phyloP scores from a whole-genome alignment of 2,113 vertebrate genomes.

The Oryzias javanicus region DNA sequence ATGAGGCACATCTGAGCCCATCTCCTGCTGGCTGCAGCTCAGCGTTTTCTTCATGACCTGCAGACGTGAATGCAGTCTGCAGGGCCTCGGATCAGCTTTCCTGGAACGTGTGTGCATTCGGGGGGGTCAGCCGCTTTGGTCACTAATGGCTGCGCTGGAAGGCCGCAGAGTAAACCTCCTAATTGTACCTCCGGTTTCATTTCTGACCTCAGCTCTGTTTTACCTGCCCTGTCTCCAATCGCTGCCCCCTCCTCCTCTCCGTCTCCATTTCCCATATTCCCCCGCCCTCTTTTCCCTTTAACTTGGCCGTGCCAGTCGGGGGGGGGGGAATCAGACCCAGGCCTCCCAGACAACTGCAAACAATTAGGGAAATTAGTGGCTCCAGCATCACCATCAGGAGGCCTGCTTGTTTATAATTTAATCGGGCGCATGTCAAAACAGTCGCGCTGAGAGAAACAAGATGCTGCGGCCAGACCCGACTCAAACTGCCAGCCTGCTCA shows the following conservation, averaged over 20 bases:
- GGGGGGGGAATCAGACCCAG: slow-evolving; percentile 75
- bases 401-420: slow-evolving; percentile 99
- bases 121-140: slow-evolving; percentile 91
- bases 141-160: slow-evolving; percentile 91
- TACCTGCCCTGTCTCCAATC: slow-evolving; percentile 19
- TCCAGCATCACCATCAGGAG: slow-evolving; percentile 99
- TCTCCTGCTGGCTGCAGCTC: no score
- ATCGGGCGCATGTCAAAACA: slow-evolving; percentile 99
- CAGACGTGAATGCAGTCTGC: no score
- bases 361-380: slow-evolving; percentile 99
- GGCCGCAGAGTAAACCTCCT: slow-evolving; percentile 76
- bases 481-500: slow-evolving; percentile 99
- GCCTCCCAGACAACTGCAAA: slow-evolving; percentile 99
- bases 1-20: no score
- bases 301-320: slow-evolving; percentile 80
- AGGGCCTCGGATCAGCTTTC: background rate
- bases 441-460: slow-evolving; percentile 99
- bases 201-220: slow-evolving; percentile 14
- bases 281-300: slow-evolving; percentile 30
- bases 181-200: slow-evolving; percentile 24
- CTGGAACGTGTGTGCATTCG: background rate
- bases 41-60: background rate
- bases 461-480: slow-evolving; percentile 99
- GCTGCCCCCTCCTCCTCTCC: slow-evolving; percentile 6
- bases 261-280: slow-evolving; percentile 8